Evolutionary conservation across 1,140 invertebrate species (phyloP), one percentile per base, ranked within the genome.

Genomic region (Lanistes nyassanus): DNA sequence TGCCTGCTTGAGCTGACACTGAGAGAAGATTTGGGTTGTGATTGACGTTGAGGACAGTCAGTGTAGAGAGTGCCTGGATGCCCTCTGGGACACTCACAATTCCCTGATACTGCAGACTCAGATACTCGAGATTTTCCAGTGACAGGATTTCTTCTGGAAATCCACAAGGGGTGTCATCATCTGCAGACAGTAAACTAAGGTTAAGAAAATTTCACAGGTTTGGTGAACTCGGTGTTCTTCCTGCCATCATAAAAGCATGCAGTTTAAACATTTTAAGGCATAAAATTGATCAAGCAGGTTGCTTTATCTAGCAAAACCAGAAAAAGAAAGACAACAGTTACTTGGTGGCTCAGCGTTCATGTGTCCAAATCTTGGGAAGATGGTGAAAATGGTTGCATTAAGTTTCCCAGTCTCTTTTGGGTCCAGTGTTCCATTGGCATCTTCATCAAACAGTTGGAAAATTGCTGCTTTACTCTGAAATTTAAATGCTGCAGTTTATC

Each of bases 301-400:
- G 9, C 42, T 13, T 47, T 2, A 1, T 1, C 9, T 47, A 47
- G 5, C 6, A 16, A 16, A 47, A 9, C 42, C 2, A 6, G 42
- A 3, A 13, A 47, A 9, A 47, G 5, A 47, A 13, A 37, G 23
- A 23, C 26, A 56, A 5, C 36, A 34, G 23, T 62, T 66, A 86
- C 84, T 81, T 79, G 84, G 84, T 31, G 76, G 69, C 34, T 83
- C 81, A 60, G 68, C 81, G 36, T 83, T 83, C 75, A 82, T 82
- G 75, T 85, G 83, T 7, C 86, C 85, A 80, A 87, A 83, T 67
- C 86, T 76, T 7, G 84, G 82, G 65, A 87, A 87, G 3, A 83
- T 72, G 56, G 81, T 79, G 70, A 85, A 87, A 36, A 87, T 77
- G 4, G 75, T 81, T 26, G 86, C 86, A 83, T 87, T 86, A 0